A percentile compares a stretch with the other conserved stretches of the same genome.
These are phyloP conservation scores for Escarpia spicata DNA, from an alignment of 2,888 invertebrate species.

Conservation along the genomic window DNA sequence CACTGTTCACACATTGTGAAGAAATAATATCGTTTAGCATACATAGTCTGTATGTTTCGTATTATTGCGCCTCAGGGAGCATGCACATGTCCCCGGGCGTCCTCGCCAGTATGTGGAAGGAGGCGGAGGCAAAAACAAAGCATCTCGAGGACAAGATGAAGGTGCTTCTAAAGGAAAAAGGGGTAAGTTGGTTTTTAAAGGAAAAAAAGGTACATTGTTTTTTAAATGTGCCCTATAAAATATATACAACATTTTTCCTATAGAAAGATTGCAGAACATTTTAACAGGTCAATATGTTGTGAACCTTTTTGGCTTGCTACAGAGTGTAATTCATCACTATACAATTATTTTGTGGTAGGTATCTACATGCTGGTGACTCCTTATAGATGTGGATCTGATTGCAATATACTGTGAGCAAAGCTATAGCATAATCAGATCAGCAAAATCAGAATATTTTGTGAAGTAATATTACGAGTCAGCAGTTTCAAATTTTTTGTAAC, in stretches of 20 bases:
- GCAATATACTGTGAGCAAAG: too few relatives aligned
- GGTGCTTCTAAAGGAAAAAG: slow-evolving; percentile 41
- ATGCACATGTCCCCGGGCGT: slow-evolving; percentile 47
- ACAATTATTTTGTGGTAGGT: too few relatives aligned
- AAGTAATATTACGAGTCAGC: too few relatives aligned
- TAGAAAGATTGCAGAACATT: background rate
- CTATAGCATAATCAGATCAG: too few relatives aligned
- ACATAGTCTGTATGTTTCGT: background rate
- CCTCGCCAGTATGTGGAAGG: slow-evolving; percentile 47
- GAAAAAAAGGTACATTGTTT: slow-evolving; percentile 40
- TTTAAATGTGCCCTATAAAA: background rate
- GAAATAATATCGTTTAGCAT: background rate
- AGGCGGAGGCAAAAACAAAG: slow-evolving; percentile 44
- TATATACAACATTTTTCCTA: background rate
- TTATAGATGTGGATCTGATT: too few relatives aligned
- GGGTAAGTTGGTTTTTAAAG: slow-evolving; percentile 33
- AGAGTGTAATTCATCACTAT: too few relatives aligned
- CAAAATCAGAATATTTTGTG: too few relatives aligned
- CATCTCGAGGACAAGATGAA: slow-evolving; percentile 43
- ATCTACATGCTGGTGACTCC: too few relatives aligned
- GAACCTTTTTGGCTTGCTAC: background rate
- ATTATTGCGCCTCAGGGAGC: slow-evolving; percentile 36
- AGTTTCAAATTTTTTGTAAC: too few relatives aligned
- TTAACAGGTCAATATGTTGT: background rate
- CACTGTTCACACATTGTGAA: too few relatives aligned